Evolutionary conservation across 1,140 invertebrate genomes (phyloP).

Genomic region (Hyles euphorbiae): DNA sequence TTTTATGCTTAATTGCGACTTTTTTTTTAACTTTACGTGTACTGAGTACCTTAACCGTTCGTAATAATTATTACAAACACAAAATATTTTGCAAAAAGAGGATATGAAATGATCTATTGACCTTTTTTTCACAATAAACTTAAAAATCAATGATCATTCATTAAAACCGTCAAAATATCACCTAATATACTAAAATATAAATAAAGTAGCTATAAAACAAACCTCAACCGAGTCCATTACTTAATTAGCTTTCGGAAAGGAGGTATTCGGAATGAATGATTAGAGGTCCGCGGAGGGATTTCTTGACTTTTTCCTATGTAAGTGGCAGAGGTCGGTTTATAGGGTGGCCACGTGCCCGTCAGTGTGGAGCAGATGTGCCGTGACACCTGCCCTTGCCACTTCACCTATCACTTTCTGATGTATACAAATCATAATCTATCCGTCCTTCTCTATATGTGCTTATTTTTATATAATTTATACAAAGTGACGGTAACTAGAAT

Average conservation of each 20-base stretch:
- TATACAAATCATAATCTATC: conserved; percentile 35
- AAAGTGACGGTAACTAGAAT: conserved; percentile 68
- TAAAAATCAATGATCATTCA: too few relatives aligned
- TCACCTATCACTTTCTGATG: conserved; percentile 55
- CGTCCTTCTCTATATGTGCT: conserved; percentile 53
- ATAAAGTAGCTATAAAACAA: too few relatives aligned
- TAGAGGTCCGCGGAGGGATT: conserved; percentile 34
- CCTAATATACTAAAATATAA: too few relatives aligned
- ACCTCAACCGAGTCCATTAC: neutral
- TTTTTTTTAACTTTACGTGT: too few relatives aligned
- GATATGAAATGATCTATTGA: too few relatives aligned
- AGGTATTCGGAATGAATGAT: conserved; percentile 19
- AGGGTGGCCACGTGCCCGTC: conserved; percentile 68
- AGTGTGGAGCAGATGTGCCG: conserved; percentile 61
- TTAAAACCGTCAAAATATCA: too few relatives aligned
- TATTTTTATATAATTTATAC: conserved; percentile 74
- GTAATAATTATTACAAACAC: too few relatives aligned
- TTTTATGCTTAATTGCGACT: too few relatives aligned
- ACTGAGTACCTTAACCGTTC: too few relatives aligned
- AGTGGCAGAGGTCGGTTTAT: conserved; percentile 51
- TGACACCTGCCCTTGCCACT: conserved; percentile 69
- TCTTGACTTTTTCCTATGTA: conserved; percentile 55
- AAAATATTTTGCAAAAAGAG: too few relatives aligned
- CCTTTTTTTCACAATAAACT: too few relatives aligned
- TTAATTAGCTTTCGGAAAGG: neutral